Evolutionary conservation across 1,140 invertebrate genomes (phyloP).

Genomic region (Macrostomum lignano): DNA sequence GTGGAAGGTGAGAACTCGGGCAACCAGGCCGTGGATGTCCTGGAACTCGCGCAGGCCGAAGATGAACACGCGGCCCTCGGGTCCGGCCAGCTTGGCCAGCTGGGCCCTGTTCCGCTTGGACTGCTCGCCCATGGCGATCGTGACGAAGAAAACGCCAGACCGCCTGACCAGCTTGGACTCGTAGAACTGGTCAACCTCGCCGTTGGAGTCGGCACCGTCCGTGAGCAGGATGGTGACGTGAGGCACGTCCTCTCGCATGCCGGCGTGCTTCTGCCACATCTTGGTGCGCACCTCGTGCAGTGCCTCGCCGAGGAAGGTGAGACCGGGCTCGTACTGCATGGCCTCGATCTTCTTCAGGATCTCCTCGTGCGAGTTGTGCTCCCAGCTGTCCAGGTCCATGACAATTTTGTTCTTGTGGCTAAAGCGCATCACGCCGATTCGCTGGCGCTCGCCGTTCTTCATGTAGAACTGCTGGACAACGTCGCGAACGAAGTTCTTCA

Average conservation of each 20-base stretch:
- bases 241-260: neutral
- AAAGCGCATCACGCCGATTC: conserved; percentile 1
- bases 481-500: conserved; percentile 2
- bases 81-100: neutral
- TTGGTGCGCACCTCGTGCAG: neutral
- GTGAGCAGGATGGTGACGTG: neutral
- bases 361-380: neutral
- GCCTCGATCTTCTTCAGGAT: conserved; percentile 1
- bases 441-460: neutral
- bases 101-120: neutral
- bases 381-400: neutral
- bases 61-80: neutral
- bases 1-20: neutral
- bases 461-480: conserved; percentile 3
- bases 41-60: neutral
- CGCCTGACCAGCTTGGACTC: neutral
- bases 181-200: conserved; percentile 2
- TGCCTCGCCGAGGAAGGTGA: neutral
- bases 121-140: conserved; percentile 1
- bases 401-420: neutral
- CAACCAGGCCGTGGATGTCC: conserved; percentile 3
- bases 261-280: neutral
- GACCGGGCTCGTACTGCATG: conserved; percentile 1
- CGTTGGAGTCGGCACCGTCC: neutral
- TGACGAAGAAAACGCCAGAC: neutral